Evolutionary conservation across 2,888 invertebrate species (phyloP), one percentile per base, ranked within the genome.

Genomic region (Automeris io): DNA sequence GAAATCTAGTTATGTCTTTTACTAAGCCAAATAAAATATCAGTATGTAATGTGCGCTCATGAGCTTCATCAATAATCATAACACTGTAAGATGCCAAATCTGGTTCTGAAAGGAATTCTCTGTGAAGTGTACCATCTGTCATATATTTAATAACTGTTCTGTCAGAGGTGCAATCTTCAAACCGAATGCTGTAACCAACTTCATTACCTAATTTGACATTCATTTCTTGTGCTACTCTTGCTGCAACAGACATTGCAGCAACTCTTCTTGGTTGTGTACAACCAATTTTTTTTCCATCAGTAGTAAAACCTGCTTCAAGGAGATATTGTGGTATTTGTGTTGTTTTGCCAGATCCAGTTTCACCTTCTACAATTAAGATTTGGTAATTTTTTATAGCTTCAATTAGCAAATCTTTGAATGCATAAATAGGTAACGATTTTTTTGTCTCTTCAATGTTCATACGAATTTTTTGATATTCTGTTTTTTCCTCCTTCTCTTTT

Each of bases 221-320:
- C 95, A 99, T 96, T 89, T 99, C 99, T 70, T 99, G 95, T 2
- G 99, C 96, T 1, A 99, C 99, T 70, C 99, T 91, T 2, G 98
- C 94, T 12, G 99, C 96, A 13, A 99, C 99, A n/a, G 97, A 97
- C 99, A 99, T 99, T 2, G 99, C 98, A 13, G 99, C 99, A 1
- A 99, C 99, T 73, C 99, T 88, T 48, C 99, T 88, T 0, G 99
- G 99, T 73, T 98, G 98, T 0, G 99, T 99, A 66, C 99, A 99
- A 1, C 98, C 99, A 60, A 99, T 95, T 76, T 93, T 93, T 83
- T 95, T 96, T 23, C 91, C 92, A 64, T 93, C 92, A 35, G 90
- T 82, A 1, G 95, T 94, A 61, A 93, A 96, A 2, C 96, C 99
- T 33, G 97, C 94, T 68, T 99, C 98, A 70, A 97, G 92, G 6